Evolutionary conservation across 2,113 vertebrate species (phyloP), one percentile per base, ranked within the genome.

Genomic region (Numenius arquata): DNA sequence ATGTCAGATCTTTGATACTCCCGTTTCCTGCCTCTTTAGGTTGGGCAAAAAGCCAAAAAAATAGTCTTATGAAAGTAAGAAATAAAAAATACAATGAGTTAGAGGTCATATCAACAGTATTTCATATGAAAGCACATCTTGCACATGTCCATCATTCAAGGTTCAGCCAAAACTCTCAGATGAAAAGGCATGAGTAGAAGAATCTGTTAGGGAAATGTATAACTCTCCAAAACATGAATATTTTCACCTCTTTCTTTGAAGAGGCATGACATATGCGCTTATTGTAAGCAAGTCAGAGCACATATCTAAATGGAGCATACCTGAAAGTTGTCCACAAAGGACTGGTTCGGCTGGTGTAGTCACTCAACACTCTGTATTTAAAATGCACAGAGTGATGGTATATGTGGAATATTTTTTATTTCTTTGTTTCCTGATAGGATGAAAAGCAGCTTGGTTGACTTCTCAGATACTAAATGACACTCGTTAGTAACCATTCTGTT

Each of bases 1-100:
- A 96, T 95, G 80, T 75, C 61, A 94, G 27, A 77, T 74, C 85
- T 95, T 95, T 96, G 92, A 94, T 92, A 96, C 92, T 90, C 94
- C 93, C 76, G 85, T 89, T 95, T 97, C 95, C 95, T 93, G 75
- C 22, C 48, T 71, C 34, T 80, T 76, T 84, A 58, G 3, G 40
- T 50, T 75, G n/a, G 92, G 90, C 76, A 92, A 74, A 17, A 26
- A 86, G 89, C 88, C 90, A 95, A 84, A 86, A 88, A 85, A 52
- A 29, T 14, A 47, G 22, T 47, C 55, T 68, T 65, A 45, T 22
- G 27, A 81, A 94, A 95, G 90, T 53, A 94, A 96, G 50, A 88
- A 88, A 34, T 68, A 95, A 90, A 94, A 94, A 93, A 48, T 61
- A 88, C 65, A 88, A 47, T 61, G 72, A 80, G 20, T 67, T 78